Conservation (phyloP, 2,113 vertebrate genomes). For the Cebus imitator region DNA sequence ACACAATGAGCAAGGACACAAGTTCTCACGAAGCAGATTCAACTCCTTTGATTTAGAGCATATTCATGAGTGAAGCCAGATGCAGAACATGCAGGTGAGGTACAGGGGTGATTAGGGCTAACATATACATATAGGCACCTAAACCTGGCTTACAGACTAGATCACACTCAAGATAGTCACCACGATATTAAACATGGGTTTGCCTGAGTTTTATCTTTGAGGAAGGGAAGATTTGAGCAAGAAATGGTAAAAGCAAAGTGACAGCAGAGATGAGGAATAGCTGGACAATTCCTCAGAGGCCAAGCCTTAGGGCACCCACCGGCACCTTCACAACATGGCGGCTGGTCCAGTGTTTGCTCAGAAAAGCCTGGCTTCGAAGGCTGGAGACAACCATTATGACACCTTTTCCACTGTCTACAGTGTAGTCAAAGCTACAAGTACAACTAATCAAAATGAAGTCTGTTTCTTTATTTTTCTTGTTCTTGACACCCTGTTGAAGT, state of each 20-base stretch:
- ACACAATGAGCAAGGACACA: neutral
- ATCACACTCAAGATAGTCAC: neutral
- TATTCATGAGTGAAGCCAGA: rapidly evolving
- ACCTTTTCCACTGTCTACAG: neutral
- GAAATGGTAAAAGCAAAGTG: neutral
- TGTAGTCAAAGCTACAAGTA: neutral
- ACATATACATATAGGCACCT: rapidly evolving
- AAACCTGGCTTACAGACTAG: rapidly evolving
- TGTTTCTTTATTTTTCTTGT: neutral
- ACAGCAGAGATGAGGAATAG: neutral
- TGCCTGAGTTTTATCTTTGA: neutral
- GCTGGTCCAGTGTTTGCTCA: rapidly evolving
- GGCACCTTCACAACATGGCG: rapidly evolving
- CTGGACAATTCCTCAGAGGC: neutral
- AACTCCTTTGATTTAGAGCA: neutral
- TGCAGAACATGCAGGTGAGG: rapidly evolving
- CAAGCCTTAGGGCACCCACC: rapidly evolving
- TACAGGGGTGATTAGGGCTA: rapidly evolving
- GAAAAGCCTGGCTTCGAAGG: neutral
- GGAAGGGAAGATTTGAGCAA: neutral
- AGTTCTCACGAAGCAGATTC: no score
- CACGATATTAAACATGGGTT: neutral
- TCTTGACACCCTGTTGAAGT: neutral
- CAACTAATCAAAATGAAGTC: neutral
- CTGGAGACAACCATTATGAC: rapidly evolving